Base-by-base conservation (phyloP, 2,113 vertebrate species). In the Oncorhynchus tshawytscha region DNA sequence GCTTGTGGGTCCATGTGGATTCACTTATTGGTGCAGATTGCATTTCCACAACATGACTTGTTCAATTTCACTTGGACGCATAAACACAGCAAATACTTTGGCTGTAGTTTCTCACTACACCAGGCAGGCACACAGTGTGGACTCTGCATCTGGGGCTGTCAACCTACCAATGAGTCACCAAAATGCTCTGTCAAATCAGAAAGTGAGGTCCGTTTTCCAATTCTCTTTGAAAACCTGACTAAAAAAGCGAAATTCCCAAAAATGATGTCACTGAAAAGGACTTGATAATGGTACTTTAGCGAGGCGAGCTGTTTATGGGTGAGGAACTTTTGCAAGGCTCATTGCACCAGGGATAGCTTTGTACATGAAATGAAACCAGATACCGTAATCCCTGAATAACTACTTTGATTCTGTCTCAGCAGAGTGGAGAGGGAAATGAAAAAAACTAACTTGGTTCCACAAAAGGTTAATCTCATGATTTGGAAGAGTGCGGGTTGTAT, bases 311-410 rank as follows among this genome's bases (percentile, higher is more conserved):
- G 75, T 85, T 81, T 82, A 79, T 80, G 51, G 73, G 68, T 66
- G 74, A 81, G 64, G 62, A 75, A 77, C 84, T 87, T 86, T 74
- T 77, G 57, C 71, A 78, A 76, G 76, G 82, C 78, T 89, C 82
- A 83, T 84, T 83, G 78, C 79, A 81, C 77, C 51, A 65, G 51
- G 88, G 82, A 84, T 87, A 84, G 62, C 82, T 86, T 85, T 80
- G 81, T 77, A 83, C 79, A 83, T 82, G 87, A 88, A 90, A 84
- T 90, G 80, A 88, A 91, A 90, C 89, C 89, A 91, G 88, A 92
- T 85, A 83, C 82, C 48, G 70, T 60, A 31, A 77, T 85, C 76
- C 81, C 77, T 78, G 70, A 74, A 85, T 78, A 77, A 20, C 73
- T 49, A 54, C 88, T 90, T 89, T 91, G 85, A 89, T 90, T 85